These are phyloP conservation scores for Scaptodrosophila lebanonensis DNA, from an alignment of 1,140 invertebrate species.

Conservation along the genomic window DNA sequence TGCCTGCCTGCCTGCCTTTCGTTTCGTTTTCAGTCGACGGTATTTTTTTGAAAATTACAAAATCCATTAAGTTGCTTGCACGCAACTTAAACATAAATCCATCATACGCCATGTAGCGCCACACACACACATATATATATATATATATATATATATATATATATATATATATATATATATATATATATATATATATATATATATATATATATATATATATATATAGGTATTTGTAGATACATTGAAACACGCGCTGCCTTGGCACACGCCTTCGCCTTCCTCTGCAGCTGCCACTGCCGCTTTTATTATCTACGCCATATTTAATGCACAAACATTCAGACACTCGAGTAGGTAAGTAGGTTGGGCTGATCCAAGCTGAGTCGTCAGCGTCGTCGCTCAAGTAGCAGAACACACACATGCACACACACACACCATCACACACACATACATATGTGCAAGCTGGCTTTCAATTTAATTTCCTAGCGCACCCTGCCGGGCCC, in stretches of 20 bases:
- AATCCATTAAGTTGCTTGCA: slow-evolving; percentile 75
- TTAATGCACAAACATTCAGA: slow-evolving; percentile 69
- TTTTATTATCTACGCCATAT: slow-evolving; percentile 69
- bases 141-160: slow-evolving; percentile 23
- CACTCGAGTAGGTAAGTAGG: slow-evolving; percentile 72
- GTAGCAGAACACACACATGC: no score
- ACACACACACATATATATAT: slow-evolving; percentile 24
- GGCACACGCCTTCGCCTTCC: slow-evolving; percentile 16
- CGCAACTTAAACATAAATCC: slow-evolving; percentile 75
- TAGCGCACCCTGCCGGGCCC: not conserved
- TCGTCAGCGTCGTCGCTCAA: no score
- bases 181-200: slow-evolving; percentile 22
- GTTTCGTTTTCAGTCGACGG: slow-evolving; percentile 18
- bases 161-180: slow-evolving; percentile 17
- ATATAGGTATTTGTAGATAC: no score
- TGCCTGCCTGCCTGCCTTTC: slow-evolving; percentile 6
- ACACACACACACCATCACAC: no score
- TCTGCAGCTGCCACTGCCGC: slow-evolving; percentile 41
- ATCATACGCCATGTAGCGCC: slow-evolving; percentile 71
- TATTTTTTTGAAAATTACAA: slow-evolving; percentile 60
- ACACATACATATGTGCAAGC: no score
- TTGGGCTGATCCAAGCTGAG: slow-evolving; percentile 25
- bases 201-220: slow-evolving; percentile 22
- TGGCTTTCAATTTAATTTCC: slow-evolving; percentile 1
- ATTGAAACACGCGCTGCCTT: slow-evolving; percentile 36